These are phyloP conservation scores for Apostichopus californicus DNA, from an alignment of 35 echinoderm and acorn worm genomes.

Conservation along the genomic window DNA sequence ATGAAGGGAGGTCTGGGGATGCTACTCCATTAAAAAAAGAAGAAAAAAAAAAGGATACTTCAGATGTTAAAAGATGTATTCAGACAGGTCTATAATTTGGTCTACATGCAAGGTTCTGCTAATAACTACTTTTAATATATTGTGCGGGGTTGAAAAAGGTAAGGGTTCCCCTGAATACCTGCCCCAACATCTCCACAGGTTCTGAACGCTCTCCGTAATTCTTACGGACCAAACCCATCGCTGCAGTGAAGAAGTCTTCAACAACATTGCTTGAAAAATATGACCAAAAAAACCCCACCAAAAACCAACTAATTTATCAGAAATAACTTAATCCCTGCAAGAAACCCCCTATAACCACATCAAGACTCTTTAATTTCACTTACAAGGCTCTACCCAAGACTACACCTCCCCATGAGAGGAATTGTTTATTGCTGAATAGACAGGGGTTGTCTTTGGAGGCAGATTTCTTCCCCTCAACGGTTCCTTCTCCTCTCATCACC, in stretches of 20 bases:
- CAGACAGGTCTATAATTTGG: no score
- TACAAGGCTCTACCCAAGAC: slow-evolving; percentile 89
- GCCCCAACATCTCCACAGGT: no score
- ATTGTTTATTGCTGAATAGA: slow-evolving; percentile 83
- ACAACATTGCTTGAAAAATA: background rate
- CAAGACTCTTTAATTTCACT: slow-evolving; percentile 4
- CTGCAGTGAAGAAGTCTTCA: background rate
- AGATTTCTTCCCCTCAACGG: background rate
- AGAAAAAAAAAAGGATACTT: no score
- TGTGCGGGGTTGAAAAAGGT: no score
- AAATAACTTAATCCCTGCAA: background rate
- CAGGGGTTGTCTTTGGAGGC: background rate
- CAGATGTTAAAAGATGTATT: no score
- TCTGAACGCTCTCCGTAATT: no score
- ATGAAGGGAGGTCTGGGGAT: no score
- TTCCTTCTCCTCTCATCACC: slow-evolving; percentile 66
- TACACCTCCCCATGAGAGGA: slow-evolving; percentile 85
- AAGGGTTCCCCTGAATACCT: no score
- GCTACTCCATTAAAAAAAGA: no score
- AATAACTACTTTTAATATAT: no score
- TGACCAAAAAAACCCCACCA: background rate
- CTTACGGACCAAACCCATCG: no score
- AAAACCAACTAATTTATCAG: background rate
- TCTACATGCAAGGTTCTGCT: no score
- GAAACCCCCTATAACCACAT: background rate